These are phyloP conservation scores for Hydrocynus forskahlii DNA, from an alignment of 2,797 vertebrate species.

Conservation along the genomic window DNA sequence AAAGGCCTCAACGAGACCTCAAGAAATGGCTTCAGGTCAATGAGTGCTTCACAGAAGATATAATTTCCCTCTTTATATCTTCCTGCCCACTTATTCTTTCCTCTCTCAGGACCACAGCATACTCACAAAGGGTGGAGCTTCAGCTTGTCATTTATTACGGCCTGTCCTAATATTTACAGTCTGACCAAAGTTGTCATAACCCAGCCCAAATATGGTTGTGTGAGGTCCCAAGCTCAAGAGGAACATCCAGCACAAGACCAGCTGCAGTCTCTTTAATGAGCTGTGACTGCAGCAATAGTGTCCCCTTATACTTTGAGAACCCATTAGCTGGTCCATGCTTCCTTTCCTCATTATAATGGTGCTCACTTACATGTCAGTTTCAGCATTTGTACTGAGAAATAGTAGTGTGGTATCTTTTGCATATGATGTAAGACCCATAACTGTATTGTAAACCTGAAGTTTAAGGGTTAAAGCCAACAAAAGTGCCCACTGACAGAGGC, in stretches of 20 bases:
- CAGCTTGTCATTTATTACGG: constrained; percentile 47
- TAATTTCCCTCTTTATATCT: constrained; percentile 19
- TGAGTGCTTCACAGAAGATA: constrained; percentile 22
- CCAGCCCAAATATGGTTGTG: constrained; percentile 68
- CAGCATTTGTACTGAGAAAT: background rate
- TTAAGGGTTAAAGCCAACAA: constrained; percentile 28
- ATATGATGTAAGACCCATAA: background rate
- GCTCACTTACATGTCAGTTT: background rate
- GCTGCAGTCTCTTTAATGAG: constrained; percentile 53
- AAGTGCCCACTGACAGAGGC: constrained; percentile 33
- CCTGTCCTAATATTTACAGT: constrained; percentile 71
- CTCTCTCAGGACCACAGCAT: background rate
- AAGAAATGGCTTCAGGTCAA: constrained; percentile 47
- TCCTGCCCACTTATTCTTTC: constrained; percentile 16
- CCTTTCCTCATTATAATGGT: background rate
- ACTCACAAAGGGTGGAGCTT: constrained; percentile 38
- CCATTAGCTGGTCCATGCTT: background rate
- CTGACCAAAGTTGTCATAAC: constrained; percentile 59
- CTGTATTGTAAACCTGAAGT: background rate
- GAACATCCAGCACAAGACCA: constrained; percentile 44
- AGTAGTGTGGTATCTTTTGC: background rate
- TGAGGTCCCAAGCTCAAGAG: constrained; percentile 4
- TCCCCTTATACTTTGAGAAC: background rate
- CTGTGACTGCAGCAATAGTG: constrained; percentile 14
- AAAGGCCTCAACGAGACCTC: constrained; percentile 12